Conservation (phyloP, 1,140 invertebrate genomes). For the Laupala kohalensis region DNA sequence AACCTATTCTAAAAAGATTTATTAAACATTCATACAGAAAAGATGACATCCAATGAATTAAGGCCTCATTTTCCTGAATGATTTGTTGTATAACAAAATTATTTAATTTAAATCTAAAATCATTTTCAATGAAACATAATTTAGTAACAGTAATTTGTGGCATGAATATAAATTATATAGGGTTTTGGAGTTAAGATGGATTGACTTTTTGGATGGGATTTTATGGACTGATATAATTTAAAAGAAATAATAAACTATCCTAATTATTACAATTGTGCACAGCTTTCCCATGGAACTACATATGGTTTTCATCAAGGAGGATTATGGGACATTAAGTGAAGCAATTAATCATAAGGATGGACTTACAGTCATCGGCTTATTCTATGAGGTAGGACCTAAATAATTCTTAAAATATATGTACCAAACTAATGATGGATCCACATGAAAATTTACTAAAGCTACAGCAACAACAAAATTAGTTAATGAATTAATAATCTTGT, state of each 20-base stretch:
- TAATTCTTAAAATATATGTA: too few relatives aligned
- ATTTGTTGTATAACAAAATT: neutral
- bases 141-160: neutral
- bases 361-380: slow-evolving; percentile 39
- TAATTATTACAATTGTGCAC: slow-evolving; percentile 14
- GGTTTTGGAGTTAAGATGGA: neutral
- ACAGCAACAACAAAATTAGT: too few relatives aligned
- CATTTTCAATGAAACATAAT: neutral
- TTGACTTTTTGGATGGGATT: too few relatives aligned
- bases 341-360: slow-evolving; percentile 34
- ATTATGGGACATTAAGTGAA: slow-evolving; percentile 29
- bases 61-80: neutral
- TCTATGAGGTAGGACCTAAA: slow-evolving; percentile 39
- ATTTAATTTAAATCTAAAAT: neutral
- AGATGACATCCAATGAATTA: too few relatives aligned
- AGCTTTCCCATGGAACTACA: slow-evolving; percentile 70
- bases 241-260: neutral
- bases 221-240: neutral
- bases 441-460: too few relatives aligned
- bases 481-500: too few relatives aligned
- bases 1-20: too few relatives aligned
- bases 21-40: too few relatives aligned
- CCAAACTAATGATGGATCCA: too few relatives aligned
- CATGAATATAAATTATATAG: neutral
- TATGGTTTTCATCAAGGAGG: slow-evolving; percentile 69